Evolutionary conservation across 2,888 invertebrate genomes (phyloP), one percentile per base, ranked within the genome.

Genomic region (Lumbricus terrestris): DNA sequence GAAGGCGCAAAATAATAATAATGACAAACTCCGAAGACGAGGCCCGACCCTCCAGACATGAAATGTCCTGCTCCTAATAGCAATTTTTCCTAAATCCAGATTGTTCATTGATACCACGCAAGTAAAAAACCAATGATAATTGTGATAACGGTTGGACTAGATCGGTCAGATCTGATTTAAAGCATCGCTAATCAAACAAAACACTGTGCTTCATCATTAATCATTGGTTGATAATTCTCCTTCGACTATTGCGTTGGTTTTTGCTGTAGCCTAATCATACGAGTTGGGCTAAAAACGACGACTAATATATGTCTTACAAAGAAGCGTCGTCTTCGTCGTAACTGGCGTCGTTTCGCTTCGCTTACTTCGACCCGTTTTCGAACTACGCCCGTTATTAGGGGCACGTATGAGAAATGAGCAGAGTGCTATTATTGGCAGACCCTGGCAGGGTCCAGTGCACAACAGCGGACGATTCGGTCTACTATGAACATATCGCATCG

Each of bases 341-440:
- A n/a, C 69, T 29, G 69, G 69, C 69, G n/a, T n/a, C 29, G 69
- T 69, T 8, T 6, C 69, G 69, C 69, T 69, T n/a, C 29, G 69
- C 13, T 69, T 29, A 11, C 69, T 29, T n/a, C 29, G 69, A 69
- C 69, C 69, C 69, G 69, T 11, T 69, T n/a, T 69, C 69, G 69
- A 29, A 69, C 69, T 69, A 69, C n/a, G 69, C 69, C 69, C n/a
- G n/a, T 69, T 69, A 69, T 69, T 69, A n/a, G 69, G 69, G 69
- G 69, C 69, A 69, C 69, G 69, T n/a, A 69, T 69, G 69, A 69
- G 69, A 69, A 69, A 69, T 69, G 69, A n/a, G 69, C n/a, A n/a
- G 8, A 69, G 69, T 69, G 16, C 69, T 69, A 69, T 69, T 69
- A 69, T 69, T 69, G 69, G 69, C 69, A 69, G 69, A 69, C 69